phyloP scores from a whole-genome alignment of 2,888 invertebrate genomes.

The Trachelus iudaicus region DNA sequence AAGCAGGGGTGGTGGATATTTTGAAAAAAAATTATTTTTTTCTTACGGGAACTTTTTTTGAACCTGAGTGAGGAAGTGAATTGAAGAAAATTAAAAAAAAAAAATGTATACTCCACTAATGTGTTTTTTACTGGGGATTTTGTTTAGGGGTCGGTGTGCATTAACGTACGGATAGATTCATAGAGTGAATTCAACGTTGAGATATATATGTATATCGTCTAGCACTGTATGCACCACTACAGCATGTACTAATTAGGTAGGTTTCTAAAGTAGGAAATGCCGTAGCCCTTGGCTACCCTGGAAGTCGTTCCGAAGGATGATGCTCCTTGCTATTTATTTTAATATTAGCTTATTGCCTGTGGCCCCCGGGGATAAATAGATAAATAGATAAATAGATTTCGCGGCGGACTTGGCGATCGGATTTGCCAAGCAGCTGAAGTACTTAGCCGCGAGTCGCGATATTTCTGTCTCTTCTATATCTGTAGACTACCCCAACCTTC shows the following conservation, averaged over 20 bases:
- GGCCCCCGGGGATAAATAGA: conserved; percentile 43
- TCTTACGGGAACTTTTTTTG: neutral
- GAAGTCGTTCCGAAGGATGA: neutral
- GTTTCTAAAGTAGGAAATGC: neutral
- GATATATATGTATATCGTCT: neutral
- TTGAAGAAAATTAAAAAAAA: neutral
- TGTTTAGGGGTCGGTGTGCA: neutral
- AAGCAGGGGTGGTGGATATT: neutral
- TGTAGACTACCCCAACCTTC: conserved; percentile 5
- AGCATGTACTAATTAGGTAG: neutral
- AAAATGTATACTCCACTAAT: neutral
- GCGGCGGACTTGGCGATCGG: conserved; percentile 56
- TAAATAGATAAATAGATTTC: conserved; percentile 64
- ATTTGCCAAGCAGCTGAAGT: conserved; percentile 52
- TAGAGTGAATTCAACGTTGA: neutral
- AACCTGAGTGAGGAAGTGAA: neutral
- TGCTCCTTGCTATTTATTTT: conserved; percentile 53
- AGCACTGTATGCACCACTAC: neutral
- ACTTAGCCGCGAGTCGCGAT: conserved; percentile 33
- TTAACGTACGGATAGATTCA: neutral
- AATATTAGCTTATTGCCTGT: conserved; percentile 61
- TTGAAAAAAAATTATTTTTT: neutral
- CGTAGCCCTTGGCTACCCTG: neutral
- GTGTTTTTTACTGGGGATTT: neutral
- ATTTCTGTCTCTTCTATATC: conserved; percentile 17